Evolutionary conservation across 2,797 vertebrate genomes (phyloP).

Genomic region (Spondyliosoma cantharus): DNA sequence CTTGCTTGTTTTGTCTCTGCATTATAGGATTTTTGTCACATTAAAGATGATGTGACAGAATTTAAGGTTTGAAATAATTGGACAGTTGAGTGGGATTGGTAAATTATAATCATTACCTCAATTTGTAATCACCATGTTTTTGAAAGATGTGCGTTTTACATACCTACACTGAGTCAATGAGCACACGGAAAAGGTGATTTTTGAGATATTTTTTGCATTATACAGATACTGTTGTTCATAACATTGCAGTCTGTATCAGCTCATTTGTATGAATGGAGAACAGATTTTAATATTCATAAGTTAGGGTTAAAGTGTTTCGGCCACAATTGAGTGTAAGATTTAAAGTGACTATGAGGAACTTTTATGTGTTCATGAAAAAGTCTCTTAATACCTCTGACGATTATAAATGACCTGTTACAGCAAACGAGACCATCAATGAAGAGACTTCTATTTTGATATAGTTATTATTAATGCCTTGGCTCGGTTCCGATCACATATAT

Average conservation of each 20-base stretch:
- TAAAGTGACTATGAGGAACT: neutral
- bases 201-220: slow-evolving; percentile 10
- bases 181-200: neutral
- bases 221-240: neutral
- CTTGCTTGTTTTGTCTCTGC: slow-evolving; percentile 33
- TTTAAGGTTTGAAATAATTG: slow-evolving; percentile 30
- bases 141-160: neutral
- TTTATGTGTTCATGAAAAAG: too few relatives aligned
- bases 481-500: too few relatives aligned
- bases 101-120: slow-evolving; percentile 24
- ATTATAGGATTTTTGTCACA: slow-evolving; percentile 52
- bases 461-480: too few relatives aligned
- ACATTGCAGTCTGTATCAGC: neutral
- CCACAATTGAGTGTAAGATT: neutral
- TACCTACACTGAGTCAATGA: neutral
- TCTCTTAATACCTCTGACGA: too few relatives aligned
- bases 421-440: too few relatives aligned
- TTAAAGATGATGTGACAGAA: slow-evolving; percentile 26
- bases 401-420: too few relatives aligned
- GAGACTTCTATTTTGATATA: too few relatives aligned
- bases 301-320: neutral
- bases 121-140: neutral
- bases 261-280: neutral
- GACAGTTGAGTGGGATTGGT: slow-evolving; percentile 21
- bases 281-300: neutral